A percentile compares a stretch with the other conserved stretches of the same genome.
Conservation (phyloP, 2,888 invertebrate species). For the Leptopilina drosophilae region DNA sequence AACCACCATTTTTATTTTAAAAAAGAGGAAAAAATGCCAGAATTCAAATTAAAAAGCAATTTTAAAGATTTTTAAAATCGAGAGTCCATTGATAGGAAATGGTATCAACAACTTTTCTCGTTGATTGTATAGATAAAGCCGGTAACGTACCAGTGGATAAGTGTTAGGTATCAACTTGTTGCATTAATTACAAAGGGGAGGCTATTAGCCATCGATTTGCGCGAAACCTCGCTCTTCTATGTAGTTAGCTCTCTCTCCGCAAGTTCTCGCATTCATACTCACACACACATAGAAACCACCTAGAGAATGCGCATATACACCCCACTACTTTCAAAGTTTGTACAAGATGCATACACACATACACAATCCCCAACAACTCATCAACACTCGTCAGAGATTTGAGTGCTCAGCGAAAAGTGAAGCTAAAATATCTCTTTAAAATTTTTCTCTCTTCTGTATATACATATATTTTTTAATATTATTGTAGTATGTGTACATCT, state of each 20-base stretch:
- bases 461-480: neutral
- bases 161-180: slow-evolving; percentile 77
- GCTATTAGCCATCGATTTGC: slow-evolving; percentile 76
- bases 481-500: too few species aligned
- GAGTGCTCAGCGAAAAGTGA: neutral
- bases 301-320: neutral
- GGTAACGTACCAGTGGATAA: slow-evolving; percentile 64
- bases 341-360: neutral
- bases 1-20: too few species aligned
- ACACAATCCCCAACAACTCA: neutral
- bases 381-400: neutral
- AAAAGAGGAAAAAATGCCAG: too few species aligned
- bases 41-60: too few species aligned
- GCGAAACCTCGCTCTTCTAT: slow-evolving; percentile 66
- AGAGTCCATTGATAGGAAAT: slow-evolving; percentile 10
- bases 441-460: neutral
- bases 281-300: neutral
- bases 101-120: slow-evolving; percentile 38
- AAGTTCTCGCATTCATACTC: slow-evolving; percentile 22
- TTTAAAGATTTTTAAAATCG: neutral
- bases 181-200: slow-evolving; percentile 75
- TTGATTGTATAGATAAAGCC: slow-evolving; percentile 34
- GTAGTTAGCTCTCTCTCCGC: slow-evolving; percentile 63
- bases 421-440: neutral
- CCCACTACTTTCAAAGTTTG: neutral